Base-by-base conservation (phyloP, 2,113 vertebrate species). In the Climacteris rufus region DNA sequence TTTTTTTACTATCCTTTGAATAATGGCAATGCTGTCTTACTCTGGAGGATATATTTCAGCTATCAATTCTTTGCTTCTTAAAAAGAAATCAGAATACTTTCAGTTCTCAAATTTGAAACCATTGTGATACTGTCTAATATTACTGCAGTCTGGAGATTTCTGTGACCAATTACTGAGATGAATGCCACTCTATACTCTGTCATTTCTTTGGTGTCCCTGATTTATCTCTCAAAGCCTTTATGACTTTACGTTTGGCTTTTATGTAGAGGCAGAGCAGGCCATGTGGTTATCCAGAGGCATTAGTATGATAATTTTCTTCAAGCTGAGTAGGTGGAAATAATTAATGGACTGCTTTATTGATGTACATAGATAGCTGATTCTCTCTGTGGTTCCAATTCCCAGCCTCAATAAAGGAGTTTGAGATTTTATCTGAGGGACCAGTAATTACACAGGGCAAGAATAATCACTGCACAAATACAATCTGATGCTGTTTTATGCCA, bases 311-410 rank as follows among this genome's bases (percentile, higher is more conserved):
- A 92, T 97, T 97, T 97, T 92, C 94, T 95, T 96, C 59, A 90
- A 96, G 80, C 65, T 95, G 89, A 87, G 88, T 94, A 97, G 92
- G 87, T 95, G 75, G 82, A 97, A 97, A 95, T 97, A 98, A 98
- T 97, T 95, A 97, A 96, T 97, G 95, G 91, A 70, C 65, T 97
- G 70, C 80, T 96, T 98, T 97, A 97, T 97, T 97, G 96, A 96
- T 94, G 91, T 94, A 90, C 87, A 93, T 77, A 91, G 96, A 96
- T 94, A 86, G 53, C 92, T 89, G 93, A 81, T 94, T 95, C 83
- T 96, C 68, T 94, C 83, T 95, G 87, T 93, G 90, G 84, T 95
- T 97, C 96, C 94, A 94, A 96, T 96, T 97, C 96, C 90, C 77
- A 93, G 79, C 84, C 95, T 95, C 95, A 97, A 76, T 97, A 95